Conservation (phyloP, 2,888 invertebrate genomes). For the Yponomeuta sedellus region DNA sequence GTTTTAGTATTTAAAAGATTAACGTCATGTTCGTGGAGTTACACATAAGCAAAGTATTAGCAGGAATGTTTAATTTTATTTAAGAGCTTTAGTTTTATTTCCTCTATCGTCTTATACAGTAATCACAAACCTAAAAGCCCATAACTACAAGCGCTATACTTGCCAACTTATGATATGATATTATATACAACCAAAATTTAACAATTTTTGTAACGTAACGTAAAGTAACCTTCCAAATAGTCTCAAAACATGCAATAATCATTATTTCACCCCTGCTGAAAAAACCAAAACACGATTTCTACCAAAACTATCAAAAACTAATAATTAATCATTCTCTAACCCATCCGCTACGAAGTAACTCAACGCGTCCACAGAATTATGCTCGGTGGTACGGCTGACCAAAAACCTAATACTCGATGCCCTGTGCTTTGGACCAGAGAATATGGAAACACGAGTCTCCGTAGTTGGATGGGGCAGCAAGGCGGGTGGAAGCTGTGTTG, state of each 20-base stretch:
- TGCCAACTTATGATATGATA: no score
- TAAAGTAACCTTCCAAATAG: no score
- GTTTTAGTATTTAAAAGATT: slow-evolving; percentile 76
- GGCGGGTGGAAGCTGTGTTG: slow-evolving; percentile 25
- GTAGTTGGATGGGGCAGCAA: slow-evolving; percentile 18
- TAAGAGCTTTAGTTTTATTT: not conserved
- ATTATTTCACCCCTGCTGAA: no score
- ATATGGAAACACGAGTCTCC: not conserved
- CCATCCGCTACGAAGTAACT: slow-evolving; percentile 18
- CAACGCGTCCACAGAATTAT: slow-evolving; percentile 64
- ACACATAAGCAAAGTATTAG: slow-evolving; percentile 40
- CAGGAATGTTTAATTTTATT: not conserved
- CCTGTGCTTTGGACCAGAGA: not conserved
- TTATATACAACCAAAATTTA: no score
- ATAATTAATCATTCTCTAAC: slow-evolving; percentile 1
- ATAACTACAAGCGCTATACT: no score
- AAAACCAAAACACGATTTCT: not conserved
- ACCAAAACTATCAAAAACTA: not conserved
- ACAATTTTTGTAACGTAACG: no score
- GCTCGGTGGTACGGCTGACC: slow-evolving; percentile 48
- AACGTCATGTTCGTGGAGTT: slow-evolving; percentile 58
- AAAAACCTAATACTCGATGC: slow-evolving; percentile 13
- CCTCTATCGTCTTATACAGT: not conserved
- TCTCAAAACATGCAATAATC: no score
- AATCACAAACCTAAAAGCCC: not conserved